phyloP scores from a whole-genome alignment of 2,113 vertebrate genomes.

The Eira barbara region DNA sequence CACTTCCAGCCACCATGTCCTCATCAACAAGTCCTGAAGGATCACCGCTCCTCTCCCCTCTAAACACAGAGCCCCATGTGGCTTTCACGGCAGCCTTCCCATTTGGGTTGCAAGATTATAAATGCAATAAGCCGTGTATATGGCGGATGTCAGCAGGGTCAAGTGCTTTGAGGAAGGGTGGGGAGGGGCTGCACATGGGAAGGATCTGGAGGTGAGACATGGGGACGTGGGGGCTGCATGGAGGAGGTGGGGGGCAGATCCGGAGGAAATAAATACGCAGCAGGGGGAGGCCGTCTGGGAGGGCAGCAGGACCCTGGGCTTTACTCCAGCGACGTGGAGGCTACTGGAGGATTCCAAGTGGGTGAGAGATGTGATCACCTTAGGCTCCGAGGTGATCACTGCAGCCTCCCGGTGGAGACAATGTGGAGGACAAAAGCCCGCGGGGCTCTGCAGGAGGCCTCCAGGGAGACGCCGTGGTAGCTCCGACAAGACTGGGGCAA shows the following conservation, averaged over 20 bases:
- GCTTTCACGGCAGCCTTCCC: not conserved
- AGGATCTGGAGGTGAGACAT: not conserved
- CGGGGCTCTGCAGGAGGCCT: not conserved
- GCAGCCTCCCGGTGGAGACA: not conserved
- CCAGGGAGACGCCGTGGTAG: fast-evolving
- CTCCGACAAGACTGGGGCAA: not conserved
- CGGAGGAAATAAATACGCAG: not conserved
- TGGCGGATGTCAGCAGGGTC: not conserved
- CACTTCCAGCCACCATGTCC: not conserved
- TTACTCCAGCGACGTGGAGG: not conserved
- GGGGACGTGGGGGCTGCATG: not conserved
- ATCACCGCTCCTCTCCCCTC: not conserved
- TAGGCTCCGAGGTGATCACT: not conserved
- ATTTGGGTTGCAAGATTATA: not conserved
- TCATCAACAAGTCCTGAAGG: not conserved
- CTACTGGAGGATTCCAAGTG: not conserved
- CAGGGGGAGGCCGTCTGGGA: not conserved
- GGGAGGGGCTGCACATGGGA: not conserved
- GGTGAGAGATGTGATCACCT: not conserved
- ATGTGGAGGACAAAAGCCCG: fast-evolving
- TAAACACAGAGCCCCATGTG: not conserved
- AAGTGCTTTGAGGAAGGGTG: not conserved
- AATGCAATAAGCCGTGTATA: not conserved
- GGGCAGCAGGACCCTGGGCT: fast-evolving
- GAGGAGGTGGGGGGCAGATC: not conserved